phyloP scores from a whole-genome alignment of 2,113 vertebrate species.

The Oreochromis aureus region DNA sequence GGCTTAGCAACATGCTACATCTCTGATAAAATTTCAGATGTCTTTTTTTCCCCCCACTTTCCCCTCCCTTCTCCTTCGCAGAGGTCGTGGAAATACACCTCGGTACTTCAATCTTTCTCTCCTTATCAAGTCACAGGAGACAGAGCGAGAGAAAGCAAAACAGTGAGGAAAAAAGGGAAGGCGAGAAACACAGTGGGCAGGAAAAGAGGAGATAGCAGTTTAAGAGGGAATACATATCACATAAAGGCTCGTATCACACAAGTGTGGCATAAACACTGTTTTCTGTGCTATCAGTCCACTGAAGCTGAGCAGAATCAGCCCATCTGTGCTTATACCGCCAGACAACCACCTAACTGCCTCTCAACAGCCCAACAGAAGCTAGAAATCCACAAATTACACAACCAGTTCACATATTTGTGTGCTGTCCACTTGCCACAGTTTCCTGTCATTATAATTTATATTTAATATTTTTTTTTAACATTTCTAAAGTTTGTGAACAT shows the following conservation, averaged over 20 bases:
- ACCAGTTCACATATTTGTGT: not conserved
- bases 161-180: not conserved
- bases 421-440: not conserved
- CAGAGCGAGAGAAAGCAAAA: not conserved
- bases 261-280: not conserved
- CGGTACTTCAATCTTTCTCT: not conserved
- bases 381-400: not conserved
- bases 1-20: constrained; percentile 48
- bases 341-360: not conserved
- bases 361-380: not conserved
- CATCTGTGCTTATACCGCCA: not conserved
- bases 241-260: not conserved
- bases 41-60: not conserved
- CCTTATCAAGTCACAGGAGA: not conserved
- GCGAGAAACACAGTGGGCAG: not conserved
- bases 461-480: not conserved
- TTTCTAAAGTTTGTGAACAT: not conserved
- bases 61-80: not conserved
- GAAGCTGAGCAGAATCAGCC: not conserved
- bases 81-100: not conserved
- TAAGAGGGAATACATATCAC: not conserved
- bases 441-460: not conserved
- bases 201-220: not conserved
- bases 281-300: not conserved
- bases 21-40: constrained; percentile 43